Evolutionary conservation across 2,888 invertebrate genomes (phyloP).

Genomic region (Peribatodes rhomboidaria): DNA sequence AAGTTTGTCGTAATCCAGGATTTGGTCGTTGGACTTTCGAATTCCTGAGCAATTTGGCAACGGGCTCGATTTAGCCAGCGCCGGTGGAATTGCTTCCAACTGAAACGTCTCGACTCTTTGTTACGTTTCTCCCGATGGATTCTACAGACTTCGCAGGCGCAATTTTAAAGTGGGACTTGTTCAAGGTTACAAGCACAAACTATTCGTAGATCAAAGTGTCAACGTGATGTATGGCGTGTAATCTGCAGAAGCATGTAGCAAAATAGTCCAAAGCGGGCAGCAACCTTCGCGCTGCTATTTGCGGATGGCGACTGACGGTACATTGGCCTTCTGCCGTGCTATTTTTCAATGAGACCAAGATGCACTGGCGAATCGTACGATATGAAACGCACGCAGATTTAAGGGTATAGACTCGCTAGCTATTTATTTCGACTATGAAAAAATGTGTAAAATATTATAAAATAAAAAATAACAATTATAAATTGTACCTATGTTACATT

Average conservation of each 20-base stretch:
- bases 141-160: conserved; percentile 21
- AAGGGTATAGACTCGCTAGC: conserved; percentile 31
- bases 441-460: no score
- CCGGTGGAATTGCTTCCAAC: conserved; percentile 29
- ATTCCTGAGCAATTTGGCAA: conserved; percentile 53
- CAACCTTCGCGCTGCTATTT: conserved; percentile 80
- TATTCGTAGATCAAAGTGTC: conserved; percentile 44
- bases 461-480: no score
- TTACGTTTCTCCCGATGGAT: conserved; percentile 33
- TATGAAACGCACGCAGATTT: conserved; percentile 52
- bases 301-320: conserved; percentile 72
- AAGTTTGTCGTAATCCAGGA: conserved; percentile 76
- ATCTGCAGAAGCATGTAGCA: conserved; percentile 61
- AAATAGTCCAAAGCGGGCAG: conserved; percentile 77
- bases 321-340: conserved; percentile 80
- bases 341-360: conserved; percentile 72
- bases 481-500: no score
- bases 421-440: no score
- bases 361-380: conserved; percentile 67
- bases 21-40: conserved; percentile 69
- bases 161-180: conserved; percentile 41
- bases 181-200: conserved; percentile 49
- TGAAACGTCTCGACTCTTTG: conserved; percentile 34
- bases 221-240: conserved; percentile 50
- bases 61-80: conserved; percentile 40